Evolutionary conservation across 2,113 vertebrate genomes (phyloP).

Genomic region (Hirundichthys speculiger): DNA sequence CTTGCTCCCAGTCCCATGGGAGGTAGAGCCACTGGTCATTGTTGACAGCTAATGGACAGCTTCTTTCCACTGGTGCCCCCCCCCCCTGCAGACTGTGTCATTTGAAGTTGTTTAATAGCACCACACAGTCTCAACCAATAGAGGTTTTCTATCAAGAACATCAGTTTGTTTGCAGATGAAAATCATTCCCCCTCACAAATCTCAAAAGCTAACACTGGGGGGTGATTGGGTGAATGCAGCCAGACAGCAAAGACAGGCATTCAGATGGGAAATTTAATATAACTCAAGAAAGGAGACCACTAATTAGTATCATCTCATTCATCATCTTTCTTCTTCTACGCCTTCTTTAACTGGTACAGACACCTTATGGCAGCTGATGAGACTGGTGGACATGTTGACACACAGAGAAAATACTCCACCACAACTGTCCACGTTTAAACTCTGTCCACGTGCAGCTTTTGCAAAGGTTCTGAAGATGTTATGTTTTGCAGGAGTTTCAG

Average conservation of each 20-base stretch:
- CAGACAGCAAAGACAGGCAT: slow-evolving; percentile 41
- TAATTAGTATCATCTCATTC: slow-evolving; percentile 44
- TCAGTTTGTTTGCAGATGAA: slow-evolving; percentile 70
- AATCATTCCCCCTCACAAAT: slow-evolving; percentile 66
- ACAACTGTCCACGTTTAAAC: too few species aligned
- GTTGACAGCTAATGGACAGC: slow-evolving; percentile 77
- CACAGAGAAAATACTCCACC: too few species aligned
- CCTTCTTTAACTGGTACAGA: too few species aligned
- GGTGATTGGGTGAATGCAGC: slow-evolving; percentile 54
- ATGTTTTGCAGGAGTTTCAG: too few species aligned
- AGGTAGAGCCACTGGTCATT: slow-evolving; percentile 67
- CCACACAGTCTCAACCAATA: slow-evolving; percentile 30
- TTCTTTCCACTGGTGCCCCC: slow-evolving; percentile 62
- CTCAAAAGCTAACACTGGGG: slow-evolving; percentile 65
- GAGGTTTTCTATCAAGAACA: slow-evolving; percentile 58
- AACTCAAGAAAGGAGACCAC: slow-evolving; percentile 49
- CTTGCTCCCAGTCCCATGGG: slow-evolving; percentile 71
- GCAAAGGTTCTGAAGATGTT: too few species aligned
- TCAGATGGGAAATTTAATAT: slow-evolving; percentile 56
- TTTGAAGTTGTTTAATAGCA: slow-evolving; percentile 65
- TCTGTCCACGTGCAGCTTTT: too few species aligned
- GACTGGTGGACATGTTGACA: too few species aligned
- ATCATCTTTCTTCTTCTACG: too few species aligned
- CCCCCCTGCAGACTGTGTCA: slow-evolving; percentile 65
- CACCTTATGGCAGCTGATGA: slow-evolving; percentile 12